Evolutionary conservation across 2,797 vertebrate genomes (phyloP).

Genomic region (Leptatherina wallacei): DNA sequence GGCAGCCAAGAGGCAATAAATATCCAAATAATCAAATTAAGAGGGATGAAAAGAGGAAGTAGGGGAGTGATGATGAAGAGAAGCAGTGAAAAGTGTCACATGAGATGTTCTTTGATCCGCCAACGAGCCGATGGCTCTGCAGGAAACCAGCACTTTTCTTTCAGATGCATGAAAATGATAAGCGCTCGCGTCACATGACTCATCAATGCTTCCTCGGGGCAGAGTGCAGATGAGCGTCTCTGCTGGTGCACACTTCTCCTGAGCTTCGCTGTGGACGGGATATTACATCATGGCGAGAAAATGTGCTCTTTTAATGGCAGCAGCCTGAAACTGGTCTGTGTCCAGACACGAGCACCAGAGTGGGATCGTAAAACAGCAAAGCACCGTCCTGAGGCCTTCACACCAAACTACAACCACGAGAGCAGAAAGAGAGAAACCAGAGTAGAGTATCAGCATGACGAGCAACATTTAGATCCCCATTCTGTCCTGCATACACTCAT

Average conservation of each 20-base stretch:
- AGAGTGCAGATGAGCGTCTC: neutral
- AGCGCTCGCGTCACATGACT: constrained; percentile 17
- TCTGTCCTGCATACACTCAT: too few relatives aligned
- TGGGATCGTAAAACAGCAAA: constrained; percentile 36
- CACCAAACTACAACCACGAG: neutral
- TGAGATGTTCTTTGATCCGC: constrained; percentile 44
- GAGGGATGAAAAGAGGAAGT: neutral
- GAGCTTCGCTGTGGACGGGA: constrained; percentile 56
- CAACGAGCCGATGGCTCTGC: constrained; percentile 31
- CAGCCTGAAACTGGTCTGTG: constrained; percentile 27
- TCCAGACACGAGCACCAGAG: constrained; percentile 1
- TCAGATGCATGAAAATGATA: constrained; percentile 38
- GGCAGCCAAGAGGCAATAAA: constrained; percentile 7
- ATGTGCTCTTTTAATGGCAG: constrained; percentile 54
- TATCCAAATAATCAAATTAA: constrained; percentile 20
- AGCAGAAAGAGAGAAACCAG: too few relatives aligned
- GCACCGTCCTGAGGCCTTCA: constrained; percentile 29
- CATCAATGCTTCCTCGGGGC: constrained; percentile 20
- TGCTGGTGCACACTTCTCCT: constrained; percentile 20
- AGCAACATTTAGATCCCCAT: too few relatives aligned
- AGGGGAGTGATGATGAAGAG: neutral
- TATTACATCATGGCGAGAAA: constrained; percentile 53
- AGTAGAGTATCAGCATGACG: too few relatives aligned
- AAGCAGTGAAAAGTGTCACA: constrained; percentile 6
- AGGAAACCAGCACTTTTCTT: constrained; percentile 18